Conservation (phyloP, 2,113 vertebrate genomes). For the Sylvietta virens region DNA sequence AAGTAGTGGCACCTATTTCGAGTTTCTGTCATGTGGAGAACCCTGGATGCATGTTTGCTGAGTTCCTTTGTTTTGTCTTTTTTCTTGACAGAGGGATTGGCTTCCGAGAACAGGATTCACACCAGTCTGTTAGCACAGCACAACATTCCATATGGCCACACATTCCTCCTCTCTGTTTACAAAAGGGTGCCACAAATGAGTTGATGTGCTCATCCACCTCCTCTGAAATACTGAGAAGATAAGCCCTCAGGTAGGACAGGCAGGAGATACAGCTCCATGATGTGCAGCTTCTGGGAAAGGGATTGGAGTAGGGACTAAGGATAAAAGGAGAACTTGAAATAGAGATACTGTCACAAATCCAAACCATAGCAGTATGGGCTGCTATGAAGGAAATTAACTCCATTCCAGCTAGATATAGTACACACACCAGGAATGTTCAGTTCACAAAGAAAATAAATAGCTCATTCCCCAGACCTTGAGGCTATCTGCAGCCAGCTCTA, state of each 20-base stretch:
- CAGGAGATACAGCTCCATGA: background rate
- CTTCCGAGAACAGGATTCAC: background rate
- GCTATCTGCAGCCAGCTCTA: background rate
- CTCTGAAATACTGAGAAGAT: background rate
- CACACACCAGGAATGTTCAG: background rate
- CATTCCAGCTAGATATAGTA: background rate
- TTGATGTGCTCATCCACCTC: background rate
- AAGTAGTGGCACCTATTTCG: background rate
- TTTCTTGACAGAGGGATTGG: background rate
- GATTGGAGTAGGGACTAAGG: background rate
- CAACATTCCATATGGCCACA: background rate
- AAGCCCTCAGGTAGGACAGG: background rate
- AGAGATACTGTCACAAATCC: background rate
- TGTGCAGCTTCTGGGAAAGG: background rate
- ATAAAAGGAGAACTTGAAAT: background rate
- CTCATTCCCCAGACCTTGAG: background rate
- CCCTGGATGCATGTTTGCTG: background rate
- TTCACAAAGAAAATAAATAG: background rate
- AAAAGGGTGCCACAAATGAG: background rate
- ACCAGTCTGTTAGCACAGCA: background rate
- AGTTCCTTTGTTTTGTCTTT: background rate
- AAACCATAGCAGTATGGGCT: background rate
- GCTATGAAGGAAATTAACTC: background rate
- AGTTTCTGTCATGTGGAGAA: background rate
- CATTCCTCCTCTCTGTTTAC: background rate